Evolutionary conservation across 2,888 invertebrate species (phyloP), one percentile per base, ranked within the genome.

Genomic region (Tupiocoris notatus): DNA sequence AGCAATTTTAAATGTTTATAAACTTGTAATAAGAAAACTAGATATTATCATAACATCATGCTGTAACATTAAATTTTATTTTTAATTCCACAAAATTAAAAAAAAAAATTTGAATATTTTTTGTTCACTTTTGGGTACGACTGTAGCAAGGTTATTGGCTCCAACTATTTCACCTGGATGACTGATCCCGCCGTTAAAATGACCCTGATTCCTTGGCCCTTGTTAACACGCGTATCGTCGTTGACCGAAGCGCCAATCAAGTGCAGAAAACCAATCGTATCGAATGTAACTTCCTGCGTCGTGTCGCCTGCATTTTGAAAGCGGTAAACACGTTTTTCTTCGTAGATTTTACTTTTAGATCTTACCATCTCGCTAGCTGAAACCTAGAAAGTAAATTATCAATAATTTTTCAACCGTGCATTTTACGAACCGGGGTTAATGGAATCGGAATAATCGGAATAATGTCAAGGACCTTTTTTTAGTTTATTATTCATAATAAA

Each of bases 251-350:
- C 73, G 1, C n/a, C 21, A 0, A 16, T 20, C 3, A 73, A 57
- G 21, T 62, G 22, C 16, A 73, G 63, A 54, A 39, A 21, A 9
- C 75, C 75, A 6, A 21, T 58, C 1, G 75, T 24, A 23, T n/a
- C 25, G 66, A 75, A 75, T 39, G 23, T 66, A 7, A 58, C 65
- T 23, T 59, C 21, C 0, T 65, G 57, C 1, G 59, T 20, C 12
- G 66, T 58, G 6, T 65, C 25, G 23, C 66, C 39, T 18, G 62
- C 23, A 58, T 75, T 75, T 58, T 75, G 75, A 23, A 75, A 75
- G 12, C 65, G 17, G 25, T 75, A 75, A 9, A 12, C 16, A 12
- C 65, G 56, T 20, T 24, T 39, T 66, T 75, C 75, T 20, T 20
- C 18, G 39, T 75, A 75, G 18, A 66, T 22, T 75, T 65, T 58